phyloP scores from a whole-genome alignment of 2,113 vertebrate genomes.

The Psettodes erumei region DNA sequence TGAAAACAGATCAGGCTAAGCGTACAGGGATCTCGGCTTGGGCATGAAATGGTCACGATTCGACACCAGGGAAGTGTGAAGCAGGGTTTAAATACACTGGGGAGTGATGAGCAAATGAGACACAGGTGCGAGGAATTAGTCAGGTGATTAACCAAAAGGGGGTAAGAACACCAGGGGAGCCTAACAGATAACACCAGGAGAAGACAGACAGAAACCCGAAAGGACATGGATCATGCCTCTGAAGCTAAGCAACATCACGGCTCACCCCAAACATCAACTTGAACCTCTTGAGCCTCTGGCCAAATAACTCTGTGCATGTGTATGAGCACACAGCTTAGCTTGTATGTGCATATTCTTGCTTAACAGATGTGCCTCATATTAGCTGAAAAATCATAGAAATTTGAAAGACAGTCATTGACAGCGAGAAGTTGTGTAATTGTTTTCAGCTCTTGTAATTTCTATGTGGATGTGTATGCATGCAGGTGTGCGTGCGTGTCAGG shows the following conservation, averaged over 20 bases:
- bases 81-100: too few relatives aligned
- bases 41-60: too few relatives aligned
- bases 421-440: constrained; percentile 18
- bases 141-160: too few relatives aligned
- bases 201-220: too few relatives aligned
- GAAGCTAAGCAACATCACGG: constrained; percentile 57
- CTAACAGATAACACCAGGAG: too few relatives aligned
- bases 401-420: background rate
- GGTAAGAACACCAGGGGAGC: too few relatives aligned
- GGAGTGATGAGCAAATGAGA: too few relatives aligned
- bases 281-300: constrained; percentile 66
- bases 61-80: too few relatives aligned
- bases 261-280: constrained; percentile 75
- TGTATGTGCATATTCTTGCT: background rate
- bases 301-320: constrained; percentile 49
- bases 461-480: constrained; percentile 4
- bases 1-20: too few relatives aligned
- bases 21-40: too few relatives aligned
- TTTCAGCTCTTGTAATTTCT: constrained; percentile 13
- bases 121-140: too few relatives aligned
- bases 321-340: background rate
- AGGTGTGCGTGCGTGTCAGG: background rate
- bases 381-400: constrained; percentile 4
- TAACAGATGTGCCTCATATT: background rate
- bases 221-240: too few relatives aligned